A percentile compares a stretch with the other conserved stretches of the same genome.
These are phyloP conservation scores for Drosophila borborema DNA, from an alignment of 2,888 invertebrate species.

Conservation along the genomic window DNA sequence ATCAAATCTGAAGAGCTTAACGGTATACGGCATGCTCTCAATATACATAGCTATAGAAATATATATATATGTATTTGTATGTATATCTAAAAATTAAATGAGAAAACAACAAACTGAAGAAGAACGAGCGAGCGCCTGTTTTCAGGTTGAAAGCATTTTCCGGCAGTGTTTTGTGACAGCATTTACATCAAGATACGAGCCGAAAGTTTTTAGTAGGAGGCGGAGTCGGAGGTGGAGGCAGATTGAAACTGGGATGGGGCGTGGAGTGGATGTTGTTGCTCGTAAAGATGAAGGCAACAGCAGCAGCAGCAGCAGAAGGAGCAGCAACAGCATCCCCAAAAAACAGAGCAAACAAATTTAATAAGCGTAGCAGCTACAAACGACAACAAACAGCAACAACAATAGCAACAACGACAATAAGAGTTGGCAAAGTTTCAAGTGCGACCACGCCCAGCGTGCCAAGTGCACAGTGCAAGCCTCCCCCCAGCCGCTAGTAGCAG, in stretches of 20 bases:
- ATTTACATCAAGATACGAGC: constrained; percentile 30
- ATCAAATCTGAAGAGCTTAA: constrained; percentile 7
- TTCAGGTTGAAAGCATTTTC: constrained; percentile 38
- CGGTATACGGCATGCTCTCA: not conserved
- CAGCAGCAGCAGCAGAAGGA: not conserved
- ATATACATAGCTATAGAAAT: not conserved
- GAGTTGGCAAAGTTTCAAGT: constrained; percentile 42
- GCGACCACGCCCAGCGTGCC: constrained; percentile 52
- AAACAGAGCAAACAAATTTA: constrained; percentile 55
- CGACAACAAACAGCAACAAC: constrained; percentile 33
- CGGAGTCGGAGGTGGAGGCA: too few species aligned
- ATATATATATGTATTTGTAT: not conserved
- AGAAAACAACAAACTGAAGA: constrained; percentile 11
- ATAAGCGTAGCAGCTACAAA: constrained; percentile 57
- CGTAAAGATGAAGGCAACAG: not conserved
- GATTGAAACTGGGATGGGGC: not conserved
- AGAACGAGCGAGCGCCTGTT: constrained; percentile 7
- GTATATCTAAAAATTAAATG: constrained; percentile 4
- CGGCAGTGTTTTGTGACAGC: constrained; percentile 4
- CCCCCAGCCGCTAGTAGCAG: not conserved
- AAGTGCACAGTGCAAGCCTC: constrained; percentile 16
- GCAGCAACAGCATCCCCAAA: constrained; percentile 19
- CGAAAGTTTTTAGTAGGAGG: constrained; percentile 24
- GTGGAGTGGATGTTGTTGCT: not conserved
- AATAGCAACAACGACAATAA: constrained; percentile 10